Conservation (phyloP, 2,797 vertebrate genomes). For the Sebastes minor region DNA sequence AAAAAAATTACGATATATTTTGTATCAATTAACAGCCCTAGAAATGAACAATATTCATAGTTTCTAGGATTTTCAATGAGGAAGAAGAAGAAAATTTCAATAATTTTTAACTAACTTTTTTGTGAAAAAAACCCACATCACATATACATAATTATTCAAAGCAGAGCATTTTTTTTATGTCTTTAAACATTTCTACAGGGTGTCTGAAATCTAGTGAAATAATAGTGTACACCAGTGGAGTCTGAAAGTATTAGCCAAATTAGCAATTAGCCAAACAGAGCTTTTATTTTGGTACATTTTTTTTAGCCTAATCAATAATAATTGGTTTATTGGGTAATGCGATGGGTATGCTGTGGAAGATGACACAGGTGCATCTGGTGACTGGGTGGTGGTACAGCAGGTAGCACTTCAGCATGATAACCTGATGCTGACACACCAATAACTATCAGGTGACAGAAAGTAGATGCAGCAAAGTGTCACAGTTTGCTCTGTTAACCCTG, state of each 20-base stretch:
- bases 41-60: neutral
- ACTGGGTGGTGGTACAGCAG: constrained; percentile 12
- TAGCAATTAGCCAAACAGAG: neutral
- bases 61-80: neutral
- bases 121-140: neutral
- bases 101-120: neutral
- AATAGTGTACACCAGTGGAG: neutral
- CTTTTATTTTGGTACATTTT: neutral
- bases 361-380: constrained; percentile 28
- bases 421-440: constrained; percentile 30
- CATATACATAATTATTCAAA: neutral
- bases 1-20: no score
- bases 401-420: constrained; percentile 19
- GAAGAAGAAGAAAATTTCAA: neutral
- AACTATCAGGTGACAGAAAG: constrained; percentile 43
- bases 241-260: neutral
- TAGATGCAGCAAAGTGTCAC: constrained; percentile 9
- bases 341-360: neutral
- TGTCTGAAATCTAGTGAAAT: neutral
- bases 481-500: constrained; percentile 25
- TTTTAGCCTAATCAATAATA: neutral
- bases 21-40: no score
- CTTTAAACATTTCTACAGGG: neutral
- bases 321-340: neutral
- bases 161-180: neutral